phyloP scores from a whole-genome alignment of 2,797 vertebrate species.

The Pristis pectinata region DNA sequence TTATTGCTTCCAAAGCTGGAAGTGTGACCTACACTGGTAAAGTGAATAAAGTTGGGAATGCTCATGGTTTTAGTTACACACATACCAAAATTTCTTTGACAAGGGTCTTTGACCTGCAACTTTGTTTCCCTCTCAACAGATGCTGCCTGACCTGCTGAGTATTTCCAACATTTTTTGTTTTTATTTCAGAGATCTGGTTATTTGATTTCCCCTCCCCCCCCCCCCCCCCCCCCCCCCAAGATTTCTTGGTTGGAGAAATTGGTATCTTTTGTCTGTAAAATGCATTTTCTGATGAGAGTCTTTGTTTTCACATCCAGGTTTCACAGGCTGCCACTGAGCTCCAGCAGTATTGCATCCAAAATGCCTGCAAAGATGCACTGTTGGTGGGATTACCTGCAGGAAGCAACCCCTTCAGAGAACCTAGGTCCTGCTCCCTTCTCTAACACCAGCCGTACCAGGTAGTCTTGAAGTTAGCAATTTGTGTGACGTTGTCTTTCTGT shows the following conservation, averaged over 20 bases:
- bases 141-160: too few species aligned
- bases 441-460: slow-evolving; percentile 55
- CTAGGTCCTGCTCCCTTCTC: slow-evolving; percentile 78
- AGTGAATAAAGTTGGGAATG: not conserved
- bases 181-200: too few species aligned
- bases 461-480: not conserved
- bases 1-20: too few species aligned
- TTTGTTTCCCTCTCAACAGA: too few species aligned
- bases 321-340: slow-evolving; percentile 94
- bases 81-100: not conserved
- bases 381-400: slow-evolving; percentile 82
- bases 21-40: not conserved
- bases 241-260: not conserved
- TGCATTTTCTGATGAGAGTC: not conserved
- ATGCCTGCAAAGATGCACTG: slow-evolving; percentile 85
- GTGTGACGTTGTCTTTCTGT: not conserved
- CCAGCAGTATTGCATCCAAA: slow-evolving; percentile 91
- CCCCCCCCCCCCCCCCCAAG: not conserved
- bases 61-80: not conserved
- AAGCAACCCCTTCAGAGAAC: slow-evolving; percentile 94
- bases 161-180: too few species aligned
- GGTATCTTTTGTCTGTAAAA: not conserved
- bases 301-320: slow-evolving; percentile 61
- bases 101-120: too few species aligned
- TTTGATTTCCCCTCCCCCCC: too few species aligned